phyloP scores from a whole-genome alignment of 2,888 invertebrate species.

The Eumacrocentrus americanus region DNA sequence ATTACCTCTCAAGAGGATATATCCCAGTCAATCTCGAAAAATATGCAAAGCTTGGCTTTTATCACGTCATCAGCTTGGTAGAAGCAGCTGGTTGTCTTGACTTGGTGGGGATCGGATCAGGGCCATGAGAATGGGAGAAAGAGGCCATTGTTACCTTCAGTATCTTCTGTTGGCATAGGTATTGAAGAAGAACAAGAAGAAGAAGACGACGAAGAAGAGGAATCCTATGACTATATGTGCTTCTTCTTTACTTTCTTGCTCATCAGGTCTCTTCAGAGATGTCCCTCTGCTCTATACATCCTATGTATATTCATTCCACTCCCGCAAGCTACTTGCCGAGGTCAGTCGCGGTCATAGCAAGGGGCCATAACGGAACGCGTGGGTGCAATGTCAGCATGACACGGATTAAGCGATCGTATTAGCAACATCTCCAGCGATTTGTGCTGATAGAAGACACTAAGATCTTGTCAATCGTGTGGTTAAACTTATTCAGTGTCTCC shows the following conservation, averaged over 20 bases:
- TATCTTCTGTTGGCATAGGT: constrained; percentile 27
- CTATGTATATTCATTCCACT: constrained; percentile 30
- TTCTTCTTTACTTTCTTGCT: constrained; percentile 23
- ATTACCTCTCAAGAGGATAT: background rate
- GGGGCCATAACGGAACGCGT: constrained; percentile 49
- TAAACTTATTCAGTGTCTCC: constrained; percentile 1
- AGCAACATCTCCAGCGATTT: constrained; percentile 11
- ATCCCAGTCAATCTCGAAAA: background rate
- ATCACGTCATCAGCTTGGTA: constrained; percentile 7
- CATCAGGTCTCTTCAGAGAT: background rate
- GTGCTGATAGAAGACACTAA: background rate
- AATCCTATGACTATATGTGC: constrained; percentile 18
- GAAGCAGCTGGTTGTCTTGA: constrained; percentile 2
- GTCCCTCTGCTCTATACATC: constrained; percentile 22
- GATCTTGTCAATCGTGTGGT: constrained; percentile 2
- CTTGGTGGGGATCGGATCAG: constrained; percentile 12
- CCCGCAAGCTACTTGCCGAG: constrained; percentile 39
- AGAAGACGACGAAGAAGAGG: constrained; percentile 3
- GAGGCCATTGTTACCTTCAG: constrained; percentile 31
- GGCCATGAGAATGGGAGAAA: constrained; percentile 35
- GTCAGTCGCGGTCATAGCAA: constrained; percentile 51
- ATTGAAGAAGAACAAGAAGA: constrained; percentile 1
- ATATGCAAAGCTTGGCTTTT: constrained; percentile 27
- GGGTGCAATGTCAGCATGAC: constrained; percentile 52
- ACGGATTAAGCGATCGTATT: constrained; percentile 44